Base-by-base conservation (phyloP, 1,140 invertebrate genomes). In the Bombus pascuorum region DNA sequence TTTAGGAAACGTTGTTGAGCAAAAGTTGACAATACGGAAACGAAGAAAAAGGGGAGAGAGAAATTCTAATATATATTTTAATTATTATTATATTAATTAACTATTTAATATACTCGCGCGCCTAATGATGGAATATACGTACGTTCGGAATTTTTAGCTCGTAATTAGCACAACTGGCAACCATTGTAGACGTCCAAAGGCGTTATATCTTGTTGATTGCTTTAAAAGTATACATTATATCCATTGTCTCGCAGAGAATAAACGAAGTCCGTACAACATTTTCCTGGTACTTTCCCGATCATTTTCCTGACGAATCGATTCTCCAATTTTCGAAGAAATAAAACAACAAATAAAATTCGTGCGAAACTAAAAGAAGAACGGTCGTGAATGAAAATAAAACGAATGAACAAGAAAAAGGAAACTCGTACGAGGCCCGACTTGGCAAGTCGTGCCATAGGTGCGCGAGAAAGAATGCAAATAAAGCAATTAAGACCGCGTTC, bases 1-100 rank as follows among this genome's bases (percentile, higher is more conserved):
- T 68, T 81, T 71, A 12, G 47, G 47, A 28, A 39, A 81, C 34
- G 70, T 81, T 44, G 32, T 32, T 57, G 37, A 39, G 47, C 18
- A 53, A 53, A 53, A 53, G 28, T 73, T 15, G 59, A 73, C 6
- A 13, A 78, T 42, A 83, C 22, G 37, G 42, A 78, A 44, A 74
- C 62, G 66, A 47, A 83, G 74, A 9, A 59, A 62, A 39, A 59
- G 79, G 32, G 73, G 71, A 83, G 71, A 86, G 86, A 80, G 44
- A 90, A 90, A 90, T 88, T 90, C 68, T 90, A 90, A 90, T 90
- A 90, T 90, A 90, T 90, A 90, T 90, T 90, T 53, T 90, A 88
- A 90, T 90, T 90, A 83, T 90, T 90, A 90, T 90, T 87, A 76
- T 80, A 44, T 89, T 90, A 85, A 79, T 90, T 87, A 90, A 90